Evolutionary conservation across 2,113 vertebrate species (phyloP).

Genomic region (Panthera tigris): DNA sequence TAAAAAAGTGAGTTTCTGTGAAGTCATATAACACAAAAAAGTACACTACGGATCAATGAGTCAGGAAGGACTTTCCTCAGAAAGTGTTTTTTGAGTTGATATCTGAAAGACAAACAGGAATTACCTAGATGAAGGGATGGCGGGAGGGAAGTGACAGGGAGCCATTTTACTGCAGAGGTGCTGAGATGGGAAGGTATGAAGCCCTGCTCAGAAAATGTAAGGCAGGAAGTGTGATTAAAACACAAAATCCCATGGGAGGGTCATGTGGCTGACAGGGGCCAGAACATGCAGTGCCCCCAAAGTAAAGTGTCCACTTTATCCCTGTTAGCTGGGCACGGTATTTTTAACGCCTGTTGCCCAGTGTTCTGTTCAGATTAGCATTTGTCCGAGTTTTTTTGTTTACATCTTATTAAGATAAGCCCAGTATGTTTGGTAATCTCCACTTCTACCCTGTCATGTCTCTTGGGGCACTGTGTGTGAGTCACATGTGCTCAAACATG

Average conservation of each 20-base stretch:
- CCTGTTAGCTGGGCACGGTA: neutral
- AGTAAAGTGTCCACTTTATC: neutral
- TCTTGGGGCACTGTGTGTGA: neutral
- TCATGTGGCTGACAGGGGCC: neutral
- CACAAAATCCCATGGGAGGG: neutral
- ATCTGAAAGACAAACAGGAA: neutral
- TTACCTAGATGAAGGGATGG: neutral
- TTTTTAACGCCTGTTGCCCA: neutral
- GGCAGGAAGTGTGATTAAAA: neutral
- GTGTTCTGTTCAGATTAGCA: neutral
- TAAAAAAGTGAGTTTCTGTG: neutral
- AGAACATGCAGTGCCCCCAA: neutral
- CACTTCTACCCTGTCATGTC: neutral
- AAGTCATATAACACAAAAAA: neutral
- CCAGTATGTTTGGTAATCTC: neutral
- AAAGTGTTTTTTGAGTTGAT: neutral
- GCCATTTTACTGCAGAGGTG: neutral
- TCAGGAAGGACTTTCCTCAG: neutral
- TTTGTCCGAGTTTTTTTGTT: neutral
- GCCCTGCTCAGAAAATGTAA: neutral
- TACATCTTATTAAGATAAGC: neutral
- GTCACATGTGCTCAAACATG: neutral
- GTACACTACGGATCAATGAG: neutral
- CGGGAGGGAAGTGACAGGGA: neutral
- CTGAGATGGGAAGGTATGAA: neutral